A percentile compares a stretch with the other conserved stretches of the same genome.
phyloP scores from a whole-genome alignment of 2,888 invertebrate genomes.

The Phragmatobia fuliginosa region DNA sequence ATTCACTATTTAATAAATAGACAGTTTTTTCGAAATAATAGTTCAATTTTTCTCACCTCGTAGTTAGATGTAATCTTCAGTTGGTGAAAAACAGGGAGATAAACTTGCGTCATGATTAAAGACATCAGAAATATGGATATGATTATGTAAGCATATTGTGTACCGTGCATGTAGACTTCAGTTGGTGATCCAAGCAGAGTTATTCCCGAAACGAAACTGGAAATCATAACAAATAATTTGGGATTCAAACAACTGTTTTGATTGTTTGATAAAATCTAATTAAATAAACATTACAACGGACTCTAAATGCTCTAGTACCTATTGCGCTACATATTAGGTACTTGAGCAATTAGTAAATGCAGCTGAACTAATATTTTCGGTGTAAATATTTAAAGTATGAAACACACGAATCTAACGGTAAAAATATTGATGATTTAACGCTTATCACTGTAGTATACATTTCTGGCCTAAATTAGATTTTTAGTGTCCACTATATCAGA shows the following conservation, averaged over 20 bases:
- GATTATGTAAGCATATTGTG: constrained; percentile 90
- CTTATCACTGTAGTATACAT: neutral
- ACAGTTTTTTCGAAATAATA: neutral
- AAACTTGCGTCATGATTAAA: constrained; percentile 88
- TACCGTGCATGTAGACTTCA: constrained; percentile 93
- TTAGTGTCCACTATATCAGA: too few species aligned
- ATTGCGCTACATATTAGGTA: too few species aligned
- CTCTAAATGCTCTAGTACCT: too few species aligned
- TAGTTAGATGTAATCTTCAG: constrained; percentile 92
- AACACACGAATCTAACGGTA: too few species aligned
- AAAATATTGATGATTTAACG: neutral
- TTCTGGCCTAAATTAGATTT: too few species aligned
- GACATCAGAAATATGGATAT: constrained; percentile 89
- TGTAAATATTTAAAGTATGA: too few species aligned
- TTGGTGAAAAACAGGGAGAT: constrained; percentile 91
- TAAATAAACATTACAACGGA: too few species aligned
- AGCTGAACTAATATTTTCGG: too few species aligned
- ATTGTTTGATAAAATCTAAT: too few species aligned
- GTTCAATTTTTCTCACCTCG: constrained; percentile 84
- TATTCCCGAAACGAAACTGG: constrained; percentile 92
- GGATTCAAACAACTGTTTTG: neutral
- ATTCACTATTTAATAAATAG: neutral
- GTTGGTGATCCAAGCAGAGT: constrained; percentile 93
- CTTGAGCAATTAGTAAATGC: too few species aligned
- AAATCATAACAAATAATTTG: neutral